Evolutionary conservation across 2,113 vertebrate genomes (phyloP).

Genomic region (Bambusicola thoracicus): DNA sequence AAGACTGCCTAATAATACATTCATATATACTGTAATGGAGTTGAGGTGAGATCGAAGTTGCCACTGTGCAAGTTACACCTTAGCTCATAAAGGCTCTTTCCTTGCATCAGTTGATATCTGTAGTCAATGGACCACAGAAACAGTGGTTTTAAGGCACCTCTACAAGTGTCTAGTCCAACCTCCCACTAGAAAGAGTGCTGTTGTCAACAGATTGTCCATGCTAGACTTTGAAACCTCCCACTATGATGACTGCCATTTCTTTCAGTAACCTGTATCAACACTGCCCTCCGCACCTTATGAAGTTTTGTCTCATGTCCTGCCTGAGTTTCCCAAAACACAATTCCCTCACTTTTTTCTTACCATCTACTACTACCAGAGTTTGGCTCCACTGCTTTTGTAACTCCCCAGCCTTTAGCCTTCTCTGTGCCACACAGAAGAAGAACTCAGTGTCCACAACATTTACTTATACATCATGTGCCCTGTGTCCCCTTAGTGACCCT

Average conservation of each 20-base stretch:
- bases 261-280: neutral
- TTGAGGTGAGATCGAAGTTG: neutral
- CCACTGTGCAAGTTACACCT: neutral
- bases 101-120: neutral
- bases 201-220: neutral
- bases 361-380: neutral
- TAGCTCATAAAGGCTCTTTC: neutral
- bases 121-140: neutral
- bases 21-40: neutral
- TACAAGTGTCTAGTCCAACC: neutral
- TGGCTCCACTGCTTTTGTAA: neutral
- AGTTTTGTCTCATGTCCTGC: neutral
- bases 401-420: neutral
- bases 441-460: neutral
- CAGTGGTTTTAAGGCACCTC: neutral
- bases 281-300: neutral
- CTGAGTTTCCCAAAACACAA: neutral
- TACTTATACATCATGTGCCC: neutral
- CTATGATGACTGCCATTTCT: neutral
- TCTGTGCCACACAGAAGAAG: neutral
- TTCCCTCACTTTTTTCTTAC: neutral
- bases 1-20: neutral
- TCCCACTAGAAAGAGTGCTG: neutral
- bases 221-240: neutral
- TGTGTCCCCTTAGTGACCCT: neutral